These are phyloP conservation scores for Sebastes fasciatus DNA, from an alignment of 2,113 vertebrate genomes.

Conservation along the genomic window DNA sequence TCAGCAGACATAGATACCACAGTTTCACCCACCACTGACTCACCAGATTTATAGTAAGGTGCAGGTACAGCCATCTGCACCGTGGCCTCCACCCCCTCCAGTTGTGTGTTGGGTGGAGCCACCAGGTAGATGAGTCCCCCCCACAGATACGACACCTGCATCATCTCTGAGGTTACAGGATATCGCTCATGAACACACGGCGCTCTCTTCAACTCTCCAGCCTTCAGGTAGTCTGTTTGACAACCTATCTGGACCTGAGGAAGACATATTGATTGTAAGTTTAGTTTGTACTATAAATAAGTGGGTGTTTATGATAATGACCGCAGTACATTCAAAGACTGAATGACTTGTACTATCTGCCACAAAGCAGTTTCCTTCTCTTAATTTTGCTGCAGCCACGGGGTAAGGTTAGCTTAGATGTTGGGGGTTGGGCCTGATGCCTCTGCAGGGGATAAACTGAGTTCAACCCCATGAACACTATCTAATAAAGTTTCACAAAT, in stretches of 20 bases:
- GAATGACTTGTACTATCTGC: not conserved
- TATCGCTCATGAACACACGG: slow-evolving; percentile 73
- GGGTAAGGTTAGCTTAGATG: not conserved
- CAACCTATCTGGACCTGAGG: slow-evolving; percentile 84
- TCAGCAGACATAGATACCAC: not conserved
- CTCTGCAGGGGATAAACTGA: no score
- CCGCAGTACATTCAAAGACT: not conserved
- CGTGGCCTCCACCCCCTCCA: slow-evolving; percentile 54
- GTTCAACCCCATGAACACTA: no score
- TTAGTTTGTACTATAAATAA: not conserved
- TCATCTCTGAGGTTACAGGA: slow-evolving; percentile 63
- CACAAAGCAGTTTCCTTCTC: not conserved
- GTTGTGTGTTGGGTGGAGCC: slow-evolving; percentile 72
- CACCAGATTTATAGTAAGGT: slow-evolving; percentile 84
- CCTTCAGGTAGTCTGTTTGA: slow-evolving; percentile 80
- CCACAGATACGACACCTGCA: slow-evolving; percentile 81
- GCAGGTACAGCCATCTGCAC: slow-evolving; percentile 78
- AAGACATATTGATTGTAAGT: not conserved
- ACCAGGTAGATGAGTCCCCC: slow-evolving; percentile 83
- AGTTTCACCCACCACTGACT: not conserved
- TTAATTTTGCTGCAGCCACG: not conserved
- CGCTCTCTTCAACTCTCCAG: slow-evolving; percentile 65
- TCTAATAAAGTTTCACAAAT: no score
- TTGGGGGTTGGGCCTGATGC: no score
- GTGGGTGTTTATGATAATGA: not conserved